Evolutionary conservation across 2,113 vertebrate species (phyloP), one percentile per base, ranked within the genome.

Genomic region (Chaenogobius annularis): DNA sequence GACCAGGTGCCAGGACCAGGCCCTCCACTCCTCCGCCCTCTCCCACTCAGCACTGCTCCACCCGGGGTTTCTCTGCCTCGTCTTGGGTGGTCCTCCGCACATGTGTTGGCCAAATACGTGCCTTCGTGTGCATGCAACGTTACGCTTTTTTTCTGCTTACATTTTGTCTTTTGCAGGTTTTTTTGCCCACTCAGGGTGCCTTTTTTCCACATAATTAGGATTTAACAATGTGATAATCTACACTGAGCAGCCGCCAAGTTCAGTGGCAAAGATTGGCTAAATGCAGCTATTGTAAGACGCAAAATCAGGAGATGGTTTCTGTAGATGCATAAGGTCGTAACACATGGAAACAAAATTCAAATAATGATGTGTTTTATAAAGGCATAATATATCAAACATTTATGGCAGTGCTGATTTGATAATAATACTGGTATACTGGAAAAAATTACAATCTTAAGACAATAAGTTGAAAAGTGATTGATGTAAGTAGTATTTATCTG

Each of bases 1-100:
- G 63, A 44, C 74, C 35, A 76, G 76, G 79, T 78, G 79, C 50
- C 50, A 54, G 75, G 74, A 76, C 37, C 48, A 19, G 19, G 63
- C 68, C 12, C 76, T 26, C 8, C 44, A 17, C 66, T 17, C n/a
- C 76, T 52, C 68, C 69, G 73, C 66, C 70, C 74, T 44, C 69
- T 50, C 75, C 83, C 80, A 78, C 83, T 22, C 55, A 82, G 79
- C 75, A 81, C 83, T 68, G 70, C 77, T 83, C 76, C 80, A 77
- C 26, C 5, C 58, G 12, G 56, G 56, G 11, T 26, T 26, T 59
- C 11, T 59, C 13, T 59, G 52, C 69, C 78, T 68, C 85, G 74
- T 80, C 86, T 87, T 91, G 88, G 88, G 89, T 90, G 89, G 89
- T 91, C 89, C 82, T 66, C 7, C 50, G 68, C 12, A 83, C 89